phyloP scores from a whole-genome alignment of 2,113 vertebrate species.

The Centropus unirufus region DNA sequence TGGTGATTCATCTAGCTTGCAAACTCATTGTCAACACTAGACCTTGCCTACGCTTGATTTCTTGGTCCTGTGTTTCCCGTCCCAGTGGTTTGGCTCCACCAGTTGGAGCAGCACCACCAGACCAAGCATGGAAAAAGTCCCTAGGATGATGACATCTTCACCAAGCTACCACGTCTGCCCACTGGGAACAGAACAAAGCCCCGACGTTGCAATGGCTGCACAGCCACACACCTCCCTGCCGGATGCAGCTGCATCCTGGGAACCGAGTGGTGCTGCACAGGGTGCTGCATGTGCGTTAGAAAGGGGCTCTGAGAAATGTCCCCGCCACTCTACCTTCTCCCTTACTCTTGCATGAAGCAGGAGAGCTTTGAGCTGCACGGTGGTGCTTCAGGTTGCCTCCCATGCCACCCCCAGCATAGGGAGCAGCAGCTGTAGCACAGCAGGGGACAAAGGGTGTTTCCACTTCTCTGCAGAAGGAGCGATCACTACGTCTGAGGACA shows the following conservation, averaged over 20 bases:
- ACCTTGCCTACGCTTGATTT: background rate
- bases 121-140: background rate
- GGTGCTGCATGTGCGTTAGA: fast-evolving
- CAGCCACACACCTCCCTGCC: too few relatives aligned
- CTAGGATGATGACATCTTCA: background rate
- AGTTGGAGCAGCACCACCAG: background rate
- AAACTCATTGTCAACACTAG: background rate
- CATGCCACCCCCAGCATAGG: background rate
- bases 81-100: background rate
- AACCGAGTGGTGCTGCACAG: background rate
- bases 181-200: background rate
- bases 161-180: fast-evolving
- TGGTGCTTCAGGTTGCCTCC: fast-evolving
- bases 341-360: background rate
- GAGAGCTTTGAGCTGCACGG: background rate
- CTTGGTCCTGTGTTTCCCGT: background rate
- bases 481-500: too few relatives aligned
- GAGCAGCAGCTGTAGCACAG: background rate
- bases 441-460: background rate
- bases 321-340: background rate
- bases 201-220: fast-evolving
- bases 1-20: background rate
- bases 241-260: background rate
- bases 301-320: background rate
- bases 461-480: background rate